These are phyloP conservation scores for Yponomeuta malinellus DNA, from an alignment of 2,888 invertebrate species.

Conservation along the genomic window DNA sequence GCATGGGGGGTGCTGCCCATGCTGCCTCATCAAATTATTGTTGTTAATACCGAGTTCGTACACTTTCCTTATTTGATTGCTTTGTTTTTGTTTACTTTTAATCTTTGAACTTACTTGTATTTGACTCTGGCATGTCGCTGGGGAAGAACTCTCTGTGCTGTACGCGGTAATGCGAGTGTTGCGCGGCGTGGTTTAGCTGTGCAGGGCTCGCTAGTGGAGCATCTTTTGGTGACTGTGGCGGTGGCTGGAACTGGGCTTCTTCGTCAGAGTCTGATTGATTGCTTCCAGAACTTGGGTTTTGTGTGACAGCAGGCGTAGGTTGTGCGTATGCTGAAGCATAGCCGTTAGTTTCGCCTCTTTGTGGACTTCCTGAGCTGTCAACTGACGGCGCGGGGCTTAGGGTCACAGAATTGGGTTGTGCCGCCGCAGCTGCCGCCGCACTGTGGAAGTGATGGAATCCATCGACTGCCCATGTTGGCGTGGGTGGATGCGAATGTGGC, in stretches of 20 bases:
- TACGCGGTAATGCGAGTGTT: constrained; percentile 60
- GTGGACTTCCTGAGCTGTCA: constrained; percentile 91
- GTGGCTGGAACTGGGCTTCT: constrained; percentile 77
- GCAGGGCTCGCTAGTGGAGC: constrained; percentile 53
- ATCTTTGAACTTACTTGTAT: constrained; percentile 83
- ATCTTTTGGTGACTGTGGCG: constrained; percentile 78
- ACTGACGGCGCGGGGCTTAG: constrained; percentile 93
- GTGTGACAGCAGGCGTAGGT: constrained; percentile 52
- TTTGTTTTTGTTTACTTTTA: not conserved
- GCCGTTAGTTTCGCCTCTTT: constrained; percentile 77
- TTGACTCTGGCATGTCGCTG: constrained; percentile 87
- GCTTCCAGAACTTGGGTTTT: constrained; percentile 79
- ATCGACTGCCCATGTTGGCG: constrained; percentile 83
- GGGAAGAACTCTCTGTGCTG: constrained; percentile 84
- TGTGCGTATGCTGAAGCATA: constrained; percentile 58
- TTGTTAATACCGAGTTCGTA: not conserved
- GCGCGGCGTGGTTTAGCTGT: constrained; percentile 53
- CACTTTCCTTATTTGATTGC: not conserved
- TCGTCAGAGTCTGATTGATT: constrained; percentile 90
- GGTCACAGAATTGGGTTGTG: constrained; percentile 91
- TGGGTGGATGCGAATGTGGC: constrained; percentile 88
- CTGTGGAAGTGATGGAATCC: constrained; percentile 79
- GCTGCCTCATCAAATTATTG: constrained; percentile 14
- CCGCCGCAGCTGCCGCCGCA: constrained; percentile 70
- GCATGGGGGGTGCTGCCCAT: too few species aligned